phyloP scores from a whole-genome alignment of 1,140 invertebrate species.

The Penaeus vannamei region DNA sequence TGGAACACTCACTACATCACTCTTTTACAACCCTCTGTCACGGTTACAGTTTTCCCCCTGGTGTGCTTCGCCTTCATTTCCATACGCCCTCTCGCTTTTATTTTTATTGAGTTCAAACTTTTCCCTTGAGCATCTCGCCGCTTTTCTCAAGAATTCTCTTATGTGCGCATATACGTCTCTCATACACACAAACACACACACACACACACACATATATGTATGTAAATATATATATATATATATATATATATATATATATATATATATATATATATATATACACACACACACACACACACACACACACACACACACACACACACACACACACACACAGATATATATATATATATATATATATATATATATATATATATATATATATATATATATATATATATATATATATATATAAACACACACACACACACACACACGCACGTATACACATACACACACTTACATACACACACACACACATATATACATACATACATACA shows the following conservation, averaged over 20 bases:
- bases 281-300: background rate
- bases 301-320: background rate
- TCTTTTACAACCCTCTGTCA: too few relatives aligned
- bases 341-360: background rate
- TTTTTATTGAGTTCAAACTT: constrained; percentile 6
- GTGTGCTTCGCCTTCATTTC: too few relatives aligned
- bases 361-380: background rate
- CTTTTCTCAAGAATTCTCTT: background rate
- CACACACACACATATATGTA: background rate
- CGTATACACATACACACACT: background rate
- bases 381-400: background rate
- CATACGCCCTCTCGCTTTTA: too few relatives aligned
- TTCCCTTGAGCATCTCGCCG: too few relatives aligned
- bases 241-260: constrained; percentile 33
- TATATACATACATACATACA: background rate
- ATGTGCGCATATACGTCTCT: background rate
- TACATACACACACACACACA: constrained; percentile 5
- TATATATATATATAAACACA: constrained; percentile 12
- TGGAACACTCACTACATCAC: too few relatives aligned
- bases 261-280: constrained; percentile 17
- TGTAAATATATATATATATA: background rate
- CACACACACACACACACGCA: background rate
- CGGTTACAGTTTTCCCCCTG: too few relatives aligned
- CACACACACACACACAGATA: background rate
- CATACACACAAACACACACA: constrained; percentile 28